Conservation (phyloP, 2,113 vertebrate species). For the Apteryx owenii region DNA sequence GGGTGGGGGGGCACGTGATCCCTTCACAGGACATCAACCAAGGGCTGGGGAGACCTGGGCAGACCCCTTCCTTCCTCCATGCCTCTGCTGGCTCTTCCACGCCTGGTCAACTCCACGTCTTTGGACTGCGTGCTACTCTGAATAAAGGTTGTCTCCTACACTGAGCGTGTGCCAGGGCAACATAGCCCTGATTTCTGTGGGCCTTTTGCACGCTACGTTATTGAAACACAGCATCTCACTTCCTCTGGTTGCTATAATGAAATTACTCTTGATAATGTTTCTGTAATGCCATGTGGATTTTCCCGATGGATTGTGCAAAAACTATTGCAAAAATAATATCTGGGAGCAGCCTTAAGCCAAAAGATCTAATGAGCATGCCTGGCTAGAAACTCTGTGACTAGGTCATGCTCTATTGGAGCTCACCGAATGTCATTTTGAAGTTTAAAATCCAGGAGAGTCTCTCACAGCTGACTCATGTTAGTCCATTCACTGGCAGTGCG, state of each 20-base stretch:
- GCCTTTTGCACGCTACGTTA: not conserved
- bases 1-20: not conserved
- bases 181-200: not conserved
- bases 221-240: not conserved
- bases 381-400: not conserved
- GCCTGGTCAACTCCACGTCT: not conserved
- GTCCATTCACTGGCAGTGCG: not conserved
- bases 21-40: not conserved
- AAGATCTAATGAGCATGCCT: not conserved
- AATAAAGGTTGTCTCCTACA: not conserved
- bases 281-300: not conserved
- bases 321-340: not conserved
- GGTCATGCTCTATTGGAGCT: not conserved
- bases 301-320: not conserved
- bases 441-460: not conserved
- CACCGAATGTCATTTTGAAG: accelerated
- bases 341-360: not conserved
- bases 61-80: not conserved
- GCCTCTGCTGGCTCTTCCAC: not conserved
- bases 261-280: not conserved
- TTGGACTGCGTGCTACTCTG: not conserved
- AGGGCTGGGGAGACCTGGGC: not conserved
- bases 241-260: not conserved
- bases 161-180: not conserved
- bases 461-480: accelerated